Evolutionary conservation across 2,113 vertebrate species (phyloP), one percentile per base, ranked within the genome.

Genomic region (Cinclus mexicanus): DNA sequence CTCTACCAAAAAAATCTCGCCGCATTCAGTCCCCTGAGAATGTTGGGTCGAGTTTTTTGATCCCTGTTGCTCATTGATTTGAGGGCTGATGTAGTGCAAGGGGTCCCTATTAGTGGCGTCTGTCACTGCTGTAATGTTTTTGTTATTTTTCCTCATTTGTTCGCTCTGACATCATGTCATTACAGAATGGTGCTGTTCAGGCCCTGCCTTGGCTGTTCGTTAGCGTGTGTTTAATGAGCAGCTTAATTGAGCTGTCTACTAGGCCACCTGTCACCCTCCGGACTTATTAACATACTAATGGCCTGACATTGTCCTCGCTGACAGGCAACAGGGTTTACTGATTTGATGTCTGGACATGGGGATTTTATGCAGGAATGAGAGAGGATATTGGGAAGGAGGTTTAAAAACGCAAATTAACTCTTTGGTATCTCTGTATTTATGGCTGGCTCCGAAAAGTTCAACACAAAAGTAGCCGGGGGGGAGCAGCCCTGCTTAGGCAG

Each of bases 261-360:
- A 97, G 98, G 98, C 99, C 99, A 99, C 99, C 99, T 99, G 99
- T 99, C 99, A 99, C 99, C 98, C 99, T 97, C 95, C 98, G 98
- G 98, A 98, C 99, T 99, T 99, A 99, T 99, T 99, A 99, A 98
- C 99, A 99, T 99, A 99, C 99, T 99, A 99, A 99, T 99, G 99
- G 98, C 98, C 97, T 97, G 98, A 99, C 98, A 99, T 99, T 99
- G 99, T 99, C 98, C 98, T 98, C 98, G 97, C 98, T 99, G 99
- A 99, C 99, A 99, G 98, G 98, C 98, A 98, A 98, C 98, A 98
- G 98, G 98, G 98, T 97, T 98, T 98, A 98, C 98, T 97, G 96
- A 98, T 98, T 98, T 98, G 98, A 98, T 98, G 98, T 98, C 98
- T 98, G 98, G 98, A 98, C 98, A 97, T 97, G 98, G 98, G 98